These are phyloP conservation scores for Rhinichthys klamathensis DNA, from an alignment of 2,113 vertebrate genomes.

Conservation along the genomic window DNA sequence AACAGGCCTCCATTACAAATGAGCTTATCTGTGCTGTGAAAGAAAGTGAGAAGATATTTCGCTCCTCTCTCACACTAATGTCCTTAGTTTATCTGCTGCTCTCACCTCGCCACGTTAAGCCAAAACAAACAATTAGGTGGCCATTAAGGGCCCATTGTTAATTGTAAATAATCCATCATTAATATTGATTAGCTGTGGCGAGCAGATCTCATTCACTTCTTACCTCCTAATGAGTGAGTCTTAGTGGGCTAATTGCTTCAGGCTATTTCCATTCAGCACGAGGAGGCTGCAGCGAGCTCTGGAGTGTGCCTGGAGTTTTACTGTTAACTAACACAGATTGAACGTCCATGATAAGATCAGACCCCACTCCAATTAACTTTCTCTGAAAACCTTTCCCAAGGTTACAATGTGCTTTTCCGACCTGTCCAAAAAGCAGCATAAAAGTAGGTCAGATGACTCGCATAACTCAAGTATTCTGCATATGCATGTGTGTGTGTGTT, in stretches of 20 bases:
- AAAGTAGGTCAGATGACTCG: background rate
- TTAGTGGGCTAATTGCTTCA: slow-evolving; percentile 61
- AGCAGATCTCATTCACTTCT: slow-evolving; percentile 56
- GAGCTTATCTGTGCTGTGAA: slow-evolving; percentile 21
- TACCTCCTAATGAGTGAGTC: slow-evolving; percentile 60
- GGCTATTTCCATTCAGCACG: slow-evolving; percentile 47
- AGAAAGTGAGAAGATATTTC: slow-evolving; percentile 52
- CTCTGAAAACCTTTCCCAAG: slow-evolving; percentile 1
- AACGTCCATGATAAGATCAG: slow-evolving; percentile 38
- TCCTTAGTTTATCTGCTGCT: slow-evolving; percentile 47
- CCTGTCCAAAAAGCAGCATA: background rate
- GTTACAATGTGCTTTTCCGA: slow-evolving; percentile 14
- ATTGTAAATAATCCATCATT: slow-evolving; percentile 65
- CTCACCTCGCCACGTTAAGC: slow-evolving; percentile 54
- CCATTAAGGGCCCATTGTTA: slow-evolving; percentile 61
- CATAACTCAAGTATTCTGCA: background rate
- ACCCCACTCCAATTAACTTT: slow-evolving; percentile 19
- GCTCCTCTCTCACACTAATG: slow-evolving; percentile 40
- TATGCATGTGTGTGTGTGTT: background rate
- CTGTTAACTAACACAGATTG: slow-evolving; percentile 40
- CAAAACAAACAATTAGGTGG: slow-evolving; percentile 61
- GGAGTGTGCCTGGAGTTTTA: slow-evolving; percentile 29
- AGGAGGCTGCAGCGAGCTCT: slow-evolving; percentile 44
- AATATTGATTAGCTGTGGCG: slow-evolving; percentile 62
- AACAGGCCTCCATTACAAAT: background rate